Evolutionary conservation across 2,113 vertebrate species (phyloP).

Genomic region (Cebus imitator): DNA sequence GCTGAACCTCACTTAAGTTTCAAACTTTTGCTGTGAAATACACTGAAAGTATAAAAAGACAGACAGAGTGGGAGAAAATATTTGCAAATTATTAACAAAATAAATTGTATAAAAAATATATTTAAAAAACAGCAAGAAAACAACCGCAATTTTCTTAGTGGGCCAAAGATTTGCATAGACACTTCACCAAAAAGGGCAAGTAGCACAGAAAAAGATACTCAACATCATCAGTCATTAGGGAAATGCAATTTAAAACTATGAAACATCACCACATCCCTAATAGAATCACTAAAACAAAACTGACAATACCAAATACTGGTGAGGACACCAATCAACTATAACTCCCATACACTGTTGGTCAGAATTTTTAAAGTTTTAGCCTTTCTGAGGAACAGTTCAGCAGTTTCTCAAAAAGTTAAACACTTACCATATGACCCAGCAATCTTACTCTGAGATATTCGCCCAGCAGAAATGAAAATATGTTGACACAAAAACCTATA

Average conservation of each 20-base stretch:
- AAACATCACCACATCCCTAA: neutral
- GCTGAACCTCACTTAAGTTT: neutral
- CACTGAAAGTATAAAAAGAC: neutral
- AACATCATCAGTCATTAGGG: neutral
- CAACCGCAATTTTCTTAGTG: neutral
- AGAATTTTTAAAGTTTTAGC: neutral
- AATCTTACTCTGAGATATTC: neutral
- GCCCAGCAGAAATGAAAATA: neutral
- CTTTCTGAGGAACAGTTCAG: neutral
- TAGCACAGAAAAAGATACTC: neutral
- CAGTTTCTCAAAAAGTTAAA: neutral
- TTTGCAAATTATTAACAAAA: conserved; percentile 14
- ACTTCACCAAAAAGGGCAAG: neutral
- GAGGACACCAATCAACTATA: neutral
- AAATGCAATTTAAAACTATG: conserved; percentile 22
- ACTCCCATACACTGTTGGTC: neutral
- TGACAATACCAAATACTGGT: neutral
- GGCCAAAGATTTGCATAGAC: neutral
- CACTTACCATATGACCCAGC: neutral
- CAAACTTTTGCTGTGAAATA: neutral
- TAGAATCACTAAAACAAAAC: neutral
- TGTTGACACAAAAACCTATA: neutral
- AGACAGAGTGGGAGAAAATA: neutral
- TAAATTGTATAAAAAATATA: neutral
- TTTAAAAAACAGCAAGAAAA: neutral